phyloP scores from a whole-genome alignment of 2,797 vertebrate genomes.

The Heterohyrax brucei region DNA sequence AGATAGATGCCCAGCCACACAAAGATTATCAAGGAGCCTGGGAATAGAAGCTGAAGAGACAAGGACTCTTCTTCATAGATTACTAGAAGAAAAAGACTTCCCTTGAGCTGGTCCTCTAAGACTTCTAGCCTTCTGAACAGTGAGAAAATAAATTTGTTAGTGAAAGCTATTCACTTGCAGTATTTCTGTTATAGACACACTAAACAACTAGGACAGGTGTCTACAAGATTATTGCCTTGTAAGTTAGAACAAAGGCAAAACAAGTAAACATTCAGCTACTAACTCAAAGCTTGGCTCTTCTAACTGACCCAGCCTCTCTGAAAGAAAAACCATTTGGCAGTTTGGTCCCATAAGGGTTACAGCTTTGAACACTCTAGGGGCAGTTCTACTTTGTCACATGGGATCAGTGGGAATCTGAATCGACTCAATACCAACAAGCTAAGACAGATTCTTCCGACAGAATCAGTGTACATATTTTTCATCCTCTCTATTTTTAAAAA shows the following conservation, averaged over 20 bases:
- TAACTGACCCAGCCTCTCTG: background rate
- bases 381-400: background rate
- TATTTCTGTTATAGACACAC: background rate
- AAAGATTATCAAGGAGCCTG: background rate
- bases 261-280: background rate
- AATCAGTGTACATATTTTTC: conserved; percentile 84
- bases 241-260: background rate
- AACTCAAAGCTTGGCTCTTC: background rate
- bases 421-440: conserved; percentile 1
- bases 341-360: background rate
- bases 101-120: background rate
- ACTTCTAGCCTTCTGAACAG: background rate
- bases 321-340: background rate
- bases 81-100: background rate
- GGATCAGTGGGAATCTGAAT: background rate
- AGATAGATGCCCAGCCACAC: background rate
- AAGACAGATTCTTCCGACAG: conserved; percentile 80
- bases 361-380: background rate
- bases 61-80: background rate
- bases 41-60: background rate
- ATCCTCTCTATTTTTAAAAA: too few species aligned
- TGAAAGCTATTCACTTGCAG: background rate
- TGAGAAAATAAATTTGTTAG: background rate
- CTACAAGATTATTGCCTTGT: background rate
- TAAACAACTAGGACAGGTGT: background rate